Base-by-base conservation (phyloP, 1,140 invertebrate species). In the Meloidogyne floridensis region DNA sequence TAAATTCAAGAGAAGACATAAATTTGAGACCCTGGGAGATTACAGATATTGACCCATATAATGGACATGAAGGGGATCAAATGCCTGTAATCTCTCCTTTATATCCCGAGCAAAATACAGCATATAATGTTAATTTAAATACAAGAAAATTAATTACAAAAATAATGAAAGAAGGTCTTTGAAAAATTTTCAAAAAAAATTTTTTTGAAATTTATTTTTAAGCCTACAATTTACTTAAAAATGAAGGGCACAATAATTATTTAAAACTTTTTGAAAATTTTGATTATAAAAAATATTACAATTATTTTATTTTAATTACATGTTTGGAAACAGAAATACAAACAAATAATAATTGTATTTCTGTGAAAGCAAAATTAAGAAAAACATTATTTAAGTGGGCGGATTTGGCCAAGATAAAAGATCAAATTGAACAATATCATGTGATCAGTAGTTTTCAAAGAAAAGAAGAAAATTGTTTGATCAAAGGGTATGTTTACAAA, bases 51-150 rank as follows among this genome's bases (percentile, higher is more conserved):
- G 59, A 65, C 59, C 59, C 59, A n/a, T 6, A 1, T n/a, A 65
- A 65, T 18, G 59, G n/a, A 18, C 15, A 65, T 65, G 15, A 65
- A n/a, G 59, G 59, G 6, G 59, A 65, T n/a, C 59, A 65, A 13
- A 77, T 77, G 75, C 47, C 75, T 43, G 53, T 77, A 32, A 77
- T 77, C 53, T 77, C 47, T 6, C 75, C 75, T 42, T 56, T 77
- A 69, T 77, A 51, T 69, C 75, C 75, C 32, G 75, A 54, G 56
- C 75, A 77, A 56, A 77, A 77, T 47, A 69, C 56, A 9, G 75
- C 75, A 8, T 42, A n/a, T 53, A 56, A 18, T 15, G 53, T 77
- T 18, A 77, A 77, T 77, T 56, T 77, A 47, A 56, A 43, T 42
- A 77, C 75, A 0, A 69, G 13, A 59, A 77, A 51, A 77, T 32